A percentile compares a stretch with the other conserved stretches of the same genome.
These are phyloP conservation scores for Drosophila guanche DNA, from an alignment of 1,140 invertebrate genomes.

Conservation along the genomic window DNA sequence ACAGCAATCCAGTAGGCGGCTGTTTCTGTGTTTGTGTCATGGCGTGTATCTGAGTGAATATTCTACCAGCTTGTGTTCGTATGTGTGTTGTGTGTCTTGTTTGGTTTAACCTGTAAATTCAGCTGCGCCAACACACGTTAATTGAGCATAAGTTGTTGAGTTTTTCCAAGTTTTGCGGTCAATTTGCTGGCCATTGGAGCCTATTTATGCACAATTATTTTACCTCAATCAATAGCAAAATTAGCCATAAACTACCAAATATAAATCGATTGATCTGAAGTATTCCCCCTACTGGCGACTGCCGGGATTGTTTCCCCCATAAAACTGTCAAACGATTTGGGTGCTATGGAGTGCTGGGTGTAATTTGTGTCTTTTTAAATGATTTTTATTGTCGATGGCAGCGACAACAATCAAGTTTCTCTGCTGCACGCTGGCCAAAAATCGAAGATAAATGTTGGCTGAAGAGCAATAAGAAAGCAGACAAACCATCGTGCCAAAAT, in stretches of 20 bases:
- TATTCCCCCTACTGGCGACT: conserved; percentile 10
- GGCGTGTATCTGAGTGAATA: conserved; percentile 16
- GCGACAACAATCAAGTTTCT: conserved; percentile 36
- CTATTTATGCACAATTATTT: background rate
- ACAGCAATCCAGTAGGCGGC: conserved; percentile 40
- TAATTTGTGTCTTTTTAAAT: conserved; percentile 81
- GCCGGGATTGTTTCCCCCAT: conserved; percentile 33
- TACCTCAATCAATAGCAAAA: too few relatives aligned
- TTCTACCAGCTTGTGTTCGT: conserved; percentile 1
- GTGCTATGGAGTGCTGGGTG: conserved; percentile 23
- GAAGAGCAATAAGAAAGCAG: conserved; percentile 14
- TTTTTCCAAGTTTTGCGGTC: conserved; percentile 16
- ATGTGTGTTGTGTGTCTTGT: background rate
- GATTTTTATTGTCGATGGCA: conserved; percentile 72
- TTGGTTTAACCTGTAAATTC: too few relatives aligned
- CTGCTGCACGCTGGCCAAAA: conserved; percentile 36
- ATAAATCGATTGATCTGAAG: background rate
- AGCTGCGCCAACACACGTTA: conserved; percentile 32
- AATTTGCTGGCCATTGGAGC: background rate
- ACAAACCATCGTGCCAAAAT: conserved; percentile 56
- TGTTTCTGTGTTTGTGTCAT: background rate
- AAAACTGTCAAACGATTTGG: conserved; percentile 62
- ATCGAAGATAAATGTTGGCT: conserved; percentile 70
- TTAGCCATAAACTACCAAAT: too few relatives aligned
- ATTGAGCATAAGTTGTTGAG: conserved; percentile 50